phyloP scores from a whole-genome alignment of 2,797 vertebrate species.

The Rhinella marina region DNA sequence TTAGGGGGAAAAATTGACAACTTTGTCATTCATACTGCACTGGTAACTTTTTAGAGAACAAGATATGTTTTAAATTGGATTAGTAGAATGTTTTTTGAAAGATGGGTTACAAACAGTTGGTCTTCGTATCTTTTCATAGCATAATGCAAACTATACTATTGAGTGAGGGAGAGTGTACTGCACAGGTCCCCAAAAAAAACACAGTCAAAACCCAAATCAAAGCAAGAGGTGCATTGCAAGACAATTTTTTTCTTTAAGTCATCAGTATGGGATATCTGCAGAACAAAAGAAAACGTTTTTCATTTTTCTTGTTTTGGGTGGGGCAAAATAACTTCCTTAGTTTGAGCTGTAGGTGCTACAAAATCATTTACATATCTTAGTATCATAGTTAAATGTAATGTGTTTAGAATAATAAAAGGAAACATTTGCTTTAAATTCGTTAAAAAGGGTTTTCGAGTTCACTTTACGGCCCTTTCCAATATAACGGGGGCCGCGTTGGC shows the following conservation, averaged over 20 bases:
- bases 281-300: conserved; percentile 86
- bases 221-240: conserved; percentile 98
- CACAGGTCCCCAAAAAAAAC: conserved; percentile 84
- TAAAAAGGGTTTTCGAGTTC: conserved; percentile 75
- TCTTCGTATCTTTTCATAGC: conserved; percentile 99
- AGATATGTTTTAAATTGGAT: conserved; percentile 98
- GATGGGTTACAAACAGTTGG: conserved; percentile 98
- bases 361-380: conserved; percentile 99
- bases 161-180: conserved; percentile 94
- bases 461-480: conserved; percentile 83
- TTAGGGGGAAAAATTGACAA: conserved; percentile 94
- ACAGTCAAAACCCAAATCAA: conserved; percentile 98
- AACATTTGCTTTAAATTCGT: conserved; percentile 84
- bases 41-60: conserved; percentile 99
- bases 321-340: conserved; percentile 95
- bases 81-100: conserved; percentile 98
- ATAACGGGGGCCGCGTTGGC: conserved; percentile 84
- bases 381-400: conserved; percentile 99
- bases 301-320: conserved; percentile 68
- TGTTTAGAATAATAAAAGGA: conserved; percentile 78
- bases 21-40: conserved; percentile 99
- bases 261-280: conserved; percentile 97
- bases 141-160: conserved; percentile 90
- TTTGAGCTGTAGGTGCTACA: conserved; percentile 99
- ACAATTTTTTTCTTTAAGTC: conserved; percentile 93